Conservation (phyloP, 2,113 vertebrate genomes). For the Eublepharis macularius region DNA sequence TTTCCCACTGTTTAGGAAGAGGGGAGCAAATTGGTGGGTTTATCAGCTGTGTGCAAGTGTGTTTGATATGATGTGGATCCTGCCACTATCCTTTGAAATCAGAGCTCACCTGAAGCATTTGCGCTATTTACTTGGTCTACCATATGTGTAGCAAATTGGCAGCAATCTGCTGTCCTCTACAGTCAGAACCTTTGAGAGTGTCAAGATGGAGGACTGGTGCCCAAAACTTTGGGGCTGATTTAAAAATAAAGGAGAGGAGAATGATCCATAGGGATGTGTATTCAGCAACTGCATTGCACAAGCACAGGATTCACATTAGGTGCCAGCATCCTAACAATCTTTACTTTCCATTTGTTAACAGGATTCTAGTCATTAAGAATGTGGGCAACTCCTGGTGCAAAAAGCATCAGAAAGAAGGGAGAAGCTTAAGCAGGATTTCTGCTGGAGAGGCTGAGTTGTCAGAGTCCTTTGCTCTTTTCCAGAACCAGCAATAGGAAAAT, state of each 20-base stretch:
- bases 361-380: not conserved
- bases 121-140: not conserved
- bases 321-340: not conserved
- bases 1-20: not conserved
- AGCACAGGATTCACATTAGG: not conserved
- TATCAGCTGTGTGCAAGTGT: not conserved
- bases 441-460: too few species aligned
- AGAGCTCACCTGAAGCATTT: not conserved
- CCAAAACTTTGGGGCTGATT: not conserved
- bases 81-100: not conserved
- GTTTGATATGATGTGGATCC: not conserved
- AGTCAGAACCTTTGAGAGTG: not conserved
- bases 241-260: not conserved
- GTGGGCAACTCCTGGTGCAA: not conserved
- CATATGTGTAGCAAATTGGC: not conserved
- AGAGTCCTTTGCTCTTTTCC: not conserved
- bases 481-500: not conserved
- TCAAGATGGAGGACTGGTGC: not conserved
- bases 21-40: not conserved
- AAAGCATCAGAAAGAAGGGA: not conserved
- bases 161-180: not conserved
- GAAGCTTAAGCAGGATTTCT: not conserved
- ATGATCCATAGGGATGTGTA: not conserved
- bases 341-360: not conserved
- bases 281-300: not conserved